A percentile compares a stretch with the other conserved stretches of the same genome.
Conservation (phyloP, 2,113 vertebrate genomes). For the Agelaius phoeniceus region DNA sequence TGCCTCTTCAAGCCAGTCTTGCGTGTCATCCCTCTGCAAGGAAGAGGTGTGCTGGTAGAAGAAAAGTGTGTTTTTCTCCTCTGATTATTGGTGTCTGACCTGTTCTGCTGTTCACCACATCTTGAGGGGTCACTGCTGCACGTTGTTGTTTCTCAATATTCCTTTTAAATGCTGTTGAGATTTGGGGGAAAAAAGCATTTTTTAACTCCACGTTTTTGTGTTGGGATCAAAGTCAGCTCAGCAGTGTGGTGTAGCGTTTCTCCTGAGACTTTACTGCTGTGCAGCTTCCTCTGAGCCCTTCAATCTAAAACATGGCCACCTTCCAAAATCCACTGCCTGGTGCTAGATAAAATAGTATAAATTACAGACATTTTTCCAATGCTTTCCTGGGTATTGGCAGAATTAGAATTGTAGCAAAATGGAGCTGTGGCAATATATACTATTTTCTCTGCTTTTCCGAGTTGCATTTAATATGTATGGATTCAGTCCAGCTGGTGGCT, state of each 20-base stretch:
- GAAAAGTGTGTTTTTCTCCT: background rate
- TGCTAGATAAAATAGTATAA: background rate
- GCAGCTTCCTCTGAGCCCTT: background rate
- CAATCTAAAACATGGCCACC: background rate
- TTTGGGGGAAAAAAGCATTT: background rate
- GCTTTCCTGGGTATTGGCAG: background rate
- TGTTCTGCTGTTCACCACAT: background rate
- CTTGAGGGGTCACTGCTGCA: background rate
- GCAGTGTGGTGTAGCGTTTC: background rate
- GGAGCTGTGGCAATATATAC: background rate
- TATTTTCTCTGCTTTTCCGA: background rate
- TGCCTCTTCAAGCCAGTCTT: background rate
- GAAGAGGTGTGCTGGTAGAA: background rate
- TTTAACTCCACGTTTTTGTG: background rate
- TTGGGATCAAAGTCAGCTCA: background rate
- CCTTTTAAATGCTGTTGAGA: background rate
- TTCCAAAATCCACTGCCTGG: background rate
- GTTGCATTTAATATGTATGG: background rate
- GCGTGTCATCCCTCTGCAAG: background rate
- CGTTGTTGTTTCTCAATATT: background rate
- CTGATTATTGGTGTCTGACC: background rate
- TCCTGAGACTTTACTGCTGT: background rate
- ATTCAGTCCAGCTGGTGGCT: background rate
- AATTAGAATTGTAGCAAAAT: background rate
- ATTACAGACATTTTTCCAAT: background rate